Evolutionary conservation across 1,140 invertebrate species (phyloP).

Genomic region (Nylanderia fulva): DNA sequence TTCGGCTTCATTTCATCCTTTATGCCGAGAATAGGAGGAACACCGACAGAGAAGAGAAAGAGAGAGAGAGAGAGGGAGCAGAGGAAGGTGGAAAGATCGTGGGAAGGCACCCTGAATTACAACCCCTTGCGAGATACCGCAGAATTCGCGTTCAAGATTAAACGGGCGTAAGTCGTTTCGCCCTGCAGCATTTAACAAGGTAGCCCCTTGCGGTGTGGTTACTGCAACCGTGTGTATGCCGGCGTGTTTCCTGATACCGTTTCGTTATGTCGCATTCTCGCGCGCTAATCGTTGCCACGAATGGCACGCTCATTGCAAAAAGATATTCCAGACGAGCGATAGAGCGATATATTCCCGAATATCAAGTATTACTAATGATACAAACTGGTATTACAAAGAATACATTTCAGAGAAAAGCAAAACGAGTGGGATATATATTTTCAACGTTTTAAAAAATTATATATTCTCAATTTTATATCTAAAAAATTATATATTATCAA

Average conservation of each 20-base stretch:
- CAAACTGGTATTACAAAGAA: neutral
- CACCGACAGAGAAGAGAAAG: neutral
- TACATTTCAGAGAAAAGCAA: neutral
- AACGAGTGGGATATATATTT: neutral
- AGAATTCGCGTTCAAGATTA: constrained; percentile 85
- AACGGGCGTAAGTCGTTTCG: constrained; percentile 84
- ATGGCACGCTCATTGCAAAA: no score
- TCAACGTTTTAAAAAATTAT: no score
- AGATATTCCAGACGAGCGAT: neutral
- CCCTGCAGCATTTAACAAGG: constrained; percentile 75
- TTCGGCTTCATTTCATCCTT: constrained; percentile 84
- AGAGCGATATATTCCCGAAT: neutral
- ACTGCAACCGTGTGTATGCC: constrained; percentile 2
- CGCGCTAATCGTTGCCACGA: constrained; percentile 19
- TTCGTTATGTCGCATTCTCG: constrained; percentile 12
- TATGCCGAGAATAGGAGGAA: constrained; percentile 62
- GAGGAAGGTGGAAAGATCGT: constrained; percentile 9
- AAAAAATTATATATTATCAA: no score
- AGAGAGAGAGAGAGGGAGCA: neutral
- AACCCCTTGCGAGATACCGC: constrained; percentile 85
- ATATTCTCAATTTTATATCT: no score
- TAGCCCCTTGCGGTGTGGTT: constrained; percentile 64
- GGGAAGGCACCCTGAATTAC: constrained; percentile 81
- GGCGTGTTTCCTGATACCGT: constrained; percentile 1
- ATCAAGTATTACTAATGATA: neutral